A percentile compares a stretch with the other conserved stretches of the same genome.
These are phyloP conservation scores for Paraplagusia blochii DNA, from an alignment of 2,113 vertebrate species.

Conservation along the genomic window DNA sequence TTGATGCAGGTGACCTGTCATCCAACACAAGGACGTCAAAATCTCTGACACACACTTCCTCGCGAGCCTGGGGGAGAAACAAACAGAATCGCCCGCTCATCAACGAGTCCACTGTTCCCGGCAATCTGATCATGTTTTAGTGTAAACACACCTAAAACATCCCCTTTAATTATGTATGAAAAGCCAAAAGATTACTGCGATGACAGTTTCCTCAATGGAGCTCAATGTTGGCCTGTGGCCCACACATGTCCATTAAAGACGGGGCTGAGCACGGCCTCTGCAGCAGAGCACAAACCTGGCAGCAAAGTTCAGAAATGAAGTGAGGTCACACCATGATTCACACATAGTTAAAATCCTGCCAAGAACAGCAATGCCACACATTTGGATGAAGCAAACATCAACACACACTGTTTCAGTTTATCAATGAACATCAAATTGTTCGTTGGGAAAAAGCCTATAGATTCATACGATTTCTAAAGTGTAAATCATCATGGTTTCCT, in stretches of 20 bases:
- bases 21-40: conserved; percentile 25
- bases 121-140: conserved; percentile 50
- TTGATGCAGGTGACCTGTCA: conserved; percentile 39
- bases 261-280: conserved; percentile 25
- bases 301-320: conserved; percentile 3
- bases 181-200: conserved; percentile 39
- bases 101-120: conserved; percentile 35
- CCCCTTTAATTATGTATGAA: conserved; percentile 51
- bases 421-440: conserved; percentile 16
- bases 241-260: conserved; percentile 45
- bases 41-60: conserved; percentile 21
- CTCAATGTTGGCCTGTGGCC: conserved; percentile 52
- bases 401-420: conserved; percentile 8
- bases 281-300: conserved; percentile 39
- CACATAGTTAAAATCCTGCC: not conserved
- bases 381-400: conserved; percentile 3
- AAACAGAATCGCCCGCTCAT: conserved; percentile 29
- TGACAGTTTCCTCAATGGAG: conserved; percentile 58
- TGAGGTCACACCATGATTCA: conserved; percentile 21
- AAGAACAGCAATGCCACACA: conserved; percentile 27
- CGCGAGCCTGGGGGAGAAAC: conserved; percentile 24
- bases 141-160: conserved; percentile 57
- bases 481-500: conserved; percentile 12
- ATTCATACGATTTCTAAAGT: conserved; percentile 26
- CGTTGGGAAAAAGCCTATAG: conserved; percentile 2